A percentile compares a stretch with the other conserved stretches of the same genome.
Conservation (phyloP, 1,140 invertebrate genomes). For the Subanguina moxae region DNA sequence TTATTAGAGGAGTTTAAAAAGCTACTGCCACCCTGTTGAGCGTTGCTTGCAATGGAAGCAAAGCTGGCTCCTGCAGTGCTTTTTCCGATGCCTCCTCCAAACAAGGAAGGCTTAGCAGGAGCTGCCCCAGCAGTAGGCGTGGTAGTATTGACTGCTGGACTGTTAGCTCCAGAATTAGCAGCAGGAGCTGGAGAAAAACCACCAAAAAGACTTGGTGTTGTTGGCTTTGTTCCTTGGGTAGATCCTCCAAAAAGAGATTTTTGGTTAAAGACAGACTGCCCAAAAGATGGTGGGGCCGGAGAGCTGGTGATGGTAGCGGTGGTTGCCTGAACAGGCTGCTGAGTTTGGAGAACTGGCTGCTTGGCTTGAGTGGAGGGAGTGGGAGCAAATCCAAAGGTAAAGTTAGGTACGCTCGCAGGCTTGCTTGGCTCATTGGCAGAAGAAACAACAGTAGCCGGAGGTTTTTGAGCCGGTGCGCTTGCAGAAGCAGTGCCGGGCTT, state of each 20-base stretch:
- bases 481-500: neutral
- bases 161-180: neutral
- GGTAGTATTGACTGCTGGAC: neutral
- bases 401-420: neutral
- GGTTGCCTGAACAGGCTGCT: too few relatives aligned
- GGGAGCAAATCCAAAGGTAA: too few relatives aligned
- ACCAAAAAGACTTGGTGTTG: neutral
- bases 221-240: neutral
- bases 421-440: neutral
- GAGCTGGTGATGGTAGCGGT: neutral
- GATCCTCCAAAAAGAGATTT: neutral
- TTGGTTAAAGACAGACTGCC: neutral
- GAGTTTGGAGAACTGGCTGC: too few relatives aligned
- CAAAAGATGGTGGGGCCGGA: neutral
- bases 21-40: neutral
- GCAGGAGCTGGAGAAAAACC: neutral
- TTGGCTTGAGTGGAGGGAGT: too few relatives aligned
- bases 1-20: neutral
- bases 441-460: neutral
- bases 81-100: slow-evolving; percentile 15
- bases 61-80: neutral
- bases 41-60: slow-evolving; percentile 16
- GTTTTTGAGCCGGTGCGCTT: too few relatives aligned
- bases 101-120: slow-evolving; percentile 3
- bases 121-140: neutral